A percentile compares a stretch with the other conserved stretches of the same genome.
These are phyloP conservation scores for Camelus dromedarius DNA, from an alignment of 2,113 vertebrate species.

Conservation along the genomic window DNA sequence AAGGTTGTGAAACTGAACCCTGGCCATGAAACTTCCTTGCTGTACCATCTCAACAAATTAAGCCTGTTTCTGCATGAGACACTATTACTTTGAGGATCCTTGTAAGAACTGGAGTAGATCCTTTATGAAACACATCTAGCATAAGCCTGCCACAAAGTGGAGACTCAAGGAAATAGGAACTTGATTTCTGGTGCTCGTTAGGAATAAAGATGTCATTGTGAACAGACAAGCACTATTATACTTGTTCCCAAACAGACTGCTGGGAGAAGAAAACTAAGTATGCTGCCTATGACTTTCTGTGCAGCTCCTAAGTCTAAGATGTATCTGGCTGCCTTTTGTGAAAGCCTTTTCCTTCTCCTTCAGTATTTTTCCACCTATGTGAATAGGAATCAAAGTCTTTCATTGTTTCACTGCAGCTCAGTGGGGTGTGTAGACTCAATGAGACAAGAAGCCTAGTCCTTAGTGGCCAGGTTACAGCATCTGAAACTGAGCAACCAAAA, in stretches of 20 bases:
- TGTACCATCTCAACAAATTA: background rate
- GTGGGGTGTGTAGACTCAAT: background rate
- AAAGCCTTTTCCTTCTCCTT: background rate
- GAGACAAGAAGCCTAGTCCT: background rate
- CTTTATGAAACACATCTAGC: background rate
- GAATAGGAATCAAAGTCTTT: background rate
- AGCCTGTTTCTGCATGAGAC: background rate
- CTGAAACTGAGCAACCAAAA: conserved; percentile 46
- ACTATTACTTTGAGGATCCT: background rate
- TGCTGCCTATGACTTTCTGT: background rate
- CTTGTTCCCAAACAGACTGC: background rate
- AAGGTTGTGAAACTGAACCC: background rate
- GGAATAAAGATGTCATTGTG: background rate
- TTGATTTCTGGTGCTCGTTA: background rate
- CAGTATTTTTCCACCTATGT: background rate
- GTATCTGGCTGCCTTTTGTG: background rate
- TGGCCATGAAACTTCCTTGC: background rate
- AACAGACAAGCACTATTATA: background rate
- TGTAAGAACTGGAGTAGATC: background rate
- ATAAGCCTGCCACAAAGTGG: background rate
- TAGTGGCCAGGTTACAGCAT: background rate
- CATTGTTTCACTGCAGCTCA: background rate
- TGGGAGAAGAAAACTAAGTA: background rate
- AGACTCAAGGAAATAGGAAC: background rate
- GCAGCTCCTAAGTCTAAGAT: background rate